phyloP scores from a whole-genome alignment of 2,797 vertebrate genomes.

The Micrastur ruficollis region DNA sequence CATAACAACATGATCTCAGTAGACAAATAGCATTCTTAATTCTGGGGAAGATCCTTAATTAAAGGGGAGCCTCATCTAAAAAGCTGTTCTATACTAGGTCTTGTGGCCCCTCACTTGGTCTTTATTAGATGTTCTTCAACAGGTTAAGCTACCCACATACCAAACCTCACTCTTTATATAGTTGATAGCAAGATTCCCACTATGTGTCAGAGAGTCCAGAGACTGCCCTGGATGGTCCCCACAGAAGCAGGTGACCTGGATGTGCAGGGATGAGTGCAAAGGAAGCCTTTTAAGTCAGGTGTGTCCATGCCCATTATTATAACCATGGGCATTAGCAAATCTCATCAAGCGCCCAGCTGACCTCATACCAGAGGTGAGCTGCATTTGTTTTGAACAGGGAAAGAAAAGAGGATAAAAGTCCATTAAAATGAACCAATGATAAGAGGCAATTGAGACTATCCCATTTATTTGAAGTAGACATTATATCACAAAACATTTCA shows the following conservation, averaged over 20 bases:
- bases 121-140: background rate
- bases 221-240: background rate
- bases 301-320: background rate
- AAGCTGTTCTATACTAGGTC: background rate
- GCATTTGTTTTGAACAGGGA: background rate
- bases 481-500: slow-evolving; percentile 14
- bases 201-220: background rate
- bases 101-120: background rate
- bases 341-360: background rate
- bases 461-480: slow-evolving; percentile 22
- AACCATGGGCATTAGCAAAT: slow-evolving; percentile 10
- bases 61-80: background rate
- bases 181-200: background rate
- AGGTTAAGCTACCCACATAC: fast-evolving
- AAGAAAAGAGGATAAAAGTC: slow-evolving; percentile 56
- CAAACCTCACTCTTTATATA: background rate
- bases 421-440: slow-evolving; percentile 11
- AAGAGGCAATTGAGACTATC: background rate
- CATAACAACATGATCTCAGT: background rate
- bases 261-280: background rate
- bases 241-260: background rate
- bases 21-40: background rate
- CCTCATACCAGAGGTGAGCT: slow-evolving; percentile 26
- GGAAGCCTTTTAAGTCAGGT: background rate
- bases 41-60: background rate